Percentiles rank a stretch among this genome's conserved stretches.
Evolutionary conservation across 2,797 vertebrate genomes (phyloP).

Genomic region (Rachycentron canadum): DNA sequence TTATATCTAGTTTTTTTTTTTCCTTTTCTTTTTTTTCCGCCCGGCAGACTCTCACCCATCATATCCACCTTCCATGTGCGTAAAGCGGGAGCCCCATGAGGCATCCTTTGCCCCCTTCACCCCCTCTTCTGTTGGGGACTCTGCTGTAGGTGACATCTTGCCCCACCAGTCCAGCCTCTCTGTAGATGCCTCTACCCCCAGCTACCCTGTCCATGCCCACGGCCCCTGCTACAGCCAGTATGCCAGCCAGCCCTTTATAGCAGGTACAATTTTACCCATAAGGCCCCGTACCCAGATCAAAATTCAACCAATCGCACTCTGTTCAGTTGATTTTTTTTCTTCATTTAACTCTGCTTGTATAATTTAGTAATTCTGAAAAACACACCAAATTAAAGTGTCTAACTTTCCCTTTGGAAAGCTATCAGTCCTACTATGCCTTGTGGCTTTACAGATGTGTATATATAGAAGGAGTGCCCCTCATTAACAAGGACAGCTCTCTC

Average conservation of each 20-base stretch:
- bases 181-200: constrained; percentile 92
- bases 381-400: constrained; percentile 28
- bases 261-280: constrained; percentile 85
- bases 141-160: constrained; percentile 90
- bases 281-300: constrained; percentile 39
- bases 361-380: constrained; percentile 17
- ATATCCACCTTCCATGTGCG: constrained; percentile 91
- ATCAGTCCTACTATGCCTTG: constrained; percentile 51
- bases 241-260: constrained; percentile 92
- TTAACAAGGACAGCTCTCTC: constrained; percentile 71
- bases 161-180: constrained; percentile 91
- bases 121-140: constrained; percentile 87
- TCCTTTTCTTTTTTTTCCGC: constrained; percentile 70
- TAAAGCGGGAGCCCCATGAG: constrained; percentile 95
- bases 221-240: constrained; percentile 91
- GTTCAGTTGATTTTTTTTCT: constrained; percentile 33
- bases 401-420: constrained; percentile 28
- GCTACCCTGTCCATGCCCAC: constrained; percentile 89
- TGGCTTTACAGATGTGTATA: constrained; percentile 63
- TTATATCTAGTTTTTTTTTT: constrained; percentile 62
- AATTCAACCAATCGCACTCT: constrained; percentile 34
- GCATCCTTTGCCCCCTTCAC: constrained; percentile 94
- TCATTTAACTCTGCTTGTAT: constrained; percentile 17
- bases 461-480: constrained; percentile 72
- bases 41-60: constrained; percentile 87